Base-by-base conservation (phyloP, 2,888 invertebrate species). In the Ennomos erosarius region DNA sequence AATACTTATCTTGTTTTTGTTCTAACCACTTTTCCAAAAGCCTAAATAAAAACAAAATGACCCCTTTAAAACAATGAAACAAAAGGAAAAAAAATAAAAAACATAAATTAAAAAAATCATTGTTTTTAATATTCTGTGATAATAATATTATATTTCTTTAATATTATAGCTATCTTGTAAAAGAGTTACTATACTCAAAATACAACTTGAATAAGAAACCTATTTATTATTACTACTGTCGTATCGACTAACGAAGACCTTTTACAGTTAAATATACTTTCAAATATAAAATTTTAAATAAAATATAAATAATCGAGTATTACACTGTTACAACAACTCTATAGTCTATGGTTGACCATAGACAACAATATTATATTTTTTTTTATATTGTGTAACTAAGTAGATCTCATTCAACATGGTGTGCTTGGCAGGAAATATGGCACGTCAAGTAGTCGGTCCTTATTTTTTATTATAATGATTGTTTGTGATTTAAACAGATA, bases 261-360 rank as follows among this genome's bases (percentile, higher is more conserved):
- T 74, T 59, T 79, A 55, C 52, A 75, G 78, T 84, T 86, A 87
- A 84, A 84, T 84, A 84, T 78, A 81, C 79, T 80, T 79, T 81
- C 76, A 63, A 81, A 81, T 83, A 87, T 85, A 87, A 80, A 73
- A 75, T 81, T 85, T 88, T 82, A 89, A 89, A 89, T 88, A 88
- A 90, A 88, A 89, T 86, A 90, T 89, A 90, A 91, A 90, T 88
- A 90, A 88, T 87, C 87, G 90, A 91, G 91, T 91, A 91, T 91
- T 91, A 64, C 51, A 88, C 81, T 80, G 88, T 90, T 88, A 84
- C 88, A 90, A 89, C 89, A 89, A 88, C 82, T 81, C 78, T 82
- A 81, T 69, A 77, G 73, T 77, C 88, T 81, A 85, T 84, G 89
- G 88, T 88, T 85, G 74, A 89, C 88, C 89, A 90, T 79, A 88